Base-by-base conservation (phyloP, 2,113 vertebrate genomes). In the Catharus fuscescens region DNA sequence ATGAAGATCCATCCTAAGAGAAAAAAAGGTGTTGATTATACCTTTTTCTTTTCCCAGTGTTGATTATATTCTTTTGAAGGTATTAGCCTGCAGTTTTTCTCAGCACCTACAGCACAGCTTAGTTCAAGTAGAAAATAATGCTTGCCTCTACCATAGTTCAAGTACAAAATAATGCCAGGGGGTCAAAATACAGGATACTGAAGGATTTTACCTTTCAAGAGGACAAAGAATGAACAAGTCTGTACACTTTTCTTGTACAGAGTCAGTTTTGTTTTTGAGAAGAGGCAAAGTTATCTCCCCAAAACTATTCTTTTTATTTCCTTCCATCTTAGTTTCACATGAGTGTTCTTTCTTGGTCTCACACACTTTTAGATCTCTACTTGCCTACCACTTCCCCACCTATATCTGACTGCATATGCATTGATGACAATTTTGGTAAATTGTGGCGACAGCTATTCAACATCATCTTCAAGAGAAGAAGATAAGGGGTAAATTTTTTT, bases 401-500 rank as follows among this genome's bases (percentile, higher is more conserved):
- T 80, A 8, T 44, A 61, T 65, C 13, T 5, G 0, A 26, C 6
- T 64, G 8, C 11, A 52, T 8, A 52, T 52, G 69, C 3, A 42
- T 26, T 74, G 14, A 44, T 67, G 34, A 40, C 3, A 40, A 23
- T 80, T 79, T 81, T 56, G 40, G 38, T 31, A 86, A 59, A 54
- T 59, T 71, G n/a, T 36, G 62, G 12, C 44, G 26, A 28, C 32
- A 74, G 8, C 4, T 59, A 48, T 59, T 80, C 47, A 66, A 29
- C 3, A 23, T 23, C 9, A 53, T 54, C 20, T 59, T 8, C 42
- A 77, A 57, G 7, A 80, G 38, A 5, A 59, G 38, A 61, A 76
- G 19, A 67, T 9, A 57, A 0, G 72, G 5, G 12, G 8, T 8
- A 69, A 3, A 2, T 50, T 56, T 44, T 72, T 45, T 16, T 1